A percentile compares a stretch with the other conserved stretches of the same genome.
Evolutionary conservation across 1,140 invertebrate genomes (phyloP).

Genomic region (Latrodectus geometricus): DNA sequence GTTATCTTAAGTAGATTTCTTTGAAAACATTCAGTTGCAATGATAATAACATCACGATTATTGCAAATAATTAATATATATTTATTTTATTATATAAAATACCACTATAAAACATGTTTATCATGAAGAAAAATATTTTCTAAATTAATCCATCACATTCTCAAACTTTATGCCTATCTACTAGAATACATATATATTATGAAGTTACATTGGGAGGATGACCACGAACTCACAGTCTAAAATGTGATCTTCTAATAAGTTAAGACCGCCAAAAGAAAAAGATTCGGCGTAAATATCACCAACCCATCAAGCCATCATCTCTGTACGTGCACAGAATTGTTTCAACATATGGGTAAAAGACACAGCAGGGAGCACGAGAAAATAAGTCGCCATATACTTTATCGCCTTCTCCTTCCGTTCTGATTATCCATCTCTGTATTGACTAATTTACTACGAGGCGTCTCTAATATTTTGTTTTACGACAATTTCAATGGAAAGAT

Average conservation of each 20-base stretch:
- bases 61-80: too few species aligned
- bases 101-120: too few species aligned
- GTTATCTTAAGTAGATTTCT: too few species aligned
- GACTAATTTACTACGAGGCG: background rate
- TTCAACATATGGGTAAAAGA: background rate
- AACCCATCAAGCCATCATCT: slow-evolving; percentile 6
- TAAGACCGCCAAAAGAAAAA: background rate
- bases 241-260: background rate
- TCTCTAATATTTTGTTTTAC: slow-evolving; percentile 21
- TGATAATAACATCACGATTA: too few species aligned
- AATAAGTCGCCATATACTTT: background rate
- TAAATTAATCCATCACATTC: too few species aligned
- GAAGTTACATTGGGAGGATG: too few species aligned
- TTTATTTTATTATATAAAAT: too few species aligned
- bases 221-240: too few species aligned
- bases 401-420: slow-evolving; percentile 4
- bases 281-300: background rate
- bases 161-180: too few species aligned
- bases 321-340: slow-evolving; percentile 8
- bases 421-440: slow-evolving; percentile 11
- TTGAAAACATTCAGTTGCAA: too few species aligned
- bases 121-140: too few species aligned
- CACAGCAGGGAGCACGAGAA: background rate
- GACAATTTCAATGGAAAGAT: background rate
- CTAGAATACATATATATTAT: too few species aligned